These are phyloP conservation scores for Pasiphila rectangulata DNA, from an alignment of 2,888 invertebrate genomes.

Conservation along the genomic window DNA sequence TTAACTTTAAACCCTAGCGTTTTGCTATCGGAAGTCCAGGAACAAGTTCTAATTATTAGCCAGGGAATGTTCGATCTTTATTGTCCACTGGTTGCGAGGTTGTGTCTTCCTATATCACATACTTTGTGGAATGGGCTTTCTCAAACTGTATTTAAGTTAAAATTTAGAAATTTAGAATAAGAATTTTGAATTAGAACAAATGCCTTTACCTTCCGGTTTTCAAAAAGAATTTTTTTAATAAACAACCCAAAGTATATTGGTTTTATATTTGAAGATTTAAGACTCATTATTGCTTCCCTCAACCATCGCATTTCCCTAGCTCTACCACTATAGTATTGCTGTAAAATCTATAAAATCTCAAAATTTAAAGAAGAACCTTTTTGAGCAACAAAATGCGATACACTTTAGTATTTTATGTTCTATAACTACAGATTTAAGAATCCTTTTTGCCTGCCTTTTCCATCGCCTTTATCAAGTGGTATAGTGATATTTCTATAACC, in stretches of 20 bases:
- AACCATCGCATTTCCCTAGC: neutral
- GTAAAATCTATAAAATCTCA: too few relatives aligned
- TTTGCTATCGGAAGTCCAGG: constrained; percentile 59
- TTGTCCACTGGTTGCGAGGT: constrained; percentile 54
- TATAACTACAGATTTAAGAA: too few relatives aligned
- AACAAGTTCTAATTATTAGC: constrained; percentile 73
- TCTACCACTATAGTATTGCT: too few relatives aligned
- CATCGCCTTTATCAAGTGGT: neutral
- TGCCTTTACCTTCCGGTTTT: too few relatives aligned
- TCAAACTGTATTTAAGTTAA: neutral
- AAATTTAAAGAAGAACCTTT: too few relatives aligned
- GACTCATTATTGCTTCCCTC: neutral
- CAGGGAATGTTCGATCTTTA: constrained; percentile 73
- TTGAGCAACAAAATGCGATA: too few relatives aligned
- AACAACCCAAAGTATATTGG: too few relatives aligned
- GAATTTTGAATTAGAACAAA: too few relatives aligned
- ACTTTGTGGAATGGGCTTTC: constrained; percentile 2
- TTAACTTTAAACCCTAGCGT: constrained; percentile 54
- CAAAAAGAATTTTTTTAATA: too few relatives aligned
- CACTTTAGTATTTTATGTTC: too few relatives aligned
- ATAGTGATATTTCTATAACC: neutral
- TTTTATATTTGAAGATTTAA: too few relatives aligned
- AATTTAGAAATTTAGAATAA: neutral
- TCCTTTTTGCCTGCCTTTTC: neutral
- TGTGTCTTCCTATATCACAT: neutral